A percentile compares a stretch with the other conserved stretches of the same genome.
phyloP scores from a whole-genome alignment of 2,888 invertebrate species.

The Ophonus ardosiacus region DNA sequence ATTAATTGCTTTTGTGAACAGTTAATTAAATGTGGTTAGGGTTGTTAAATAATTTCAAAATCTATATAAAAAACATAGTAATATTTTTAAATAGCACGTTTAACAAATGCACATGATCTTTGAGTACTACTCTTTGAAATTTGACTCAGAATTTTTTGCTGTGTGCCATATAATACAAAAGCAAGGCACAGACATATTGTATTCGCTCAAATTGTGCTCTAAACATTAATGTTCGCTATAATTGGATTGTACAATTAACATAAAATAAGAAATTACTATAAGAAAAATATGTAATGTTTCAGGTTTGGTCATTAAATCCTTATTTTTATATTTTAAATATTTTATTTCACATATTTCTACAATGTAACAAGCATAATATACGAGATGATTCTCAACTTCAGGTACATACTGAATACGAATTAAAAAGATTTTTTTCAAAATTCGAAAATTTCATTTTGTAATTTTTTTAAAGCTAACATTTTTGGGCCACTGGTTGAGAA shows the following conservation, averaged over 20 bases:
- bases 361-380: conserved; percentile 5
- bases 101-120: conserved; percentile 43
- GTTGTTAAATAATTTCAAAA: conserved; percentile 58
- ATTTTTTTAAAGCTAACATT: too few species aligned
- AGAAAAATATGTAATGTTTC: conserved; percentile 63
- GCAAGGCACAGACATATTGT: conserved; percentile 60
- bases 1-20: conserved; percentile 55
- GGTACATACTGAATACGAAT: too few species aligned
- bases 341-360: conserved; percentile 53
- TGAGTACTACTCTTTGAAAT: conserved; percentile 53
- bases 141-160: conserved; percentile 45
- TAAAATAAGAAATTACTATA: conserved; percentile 59
- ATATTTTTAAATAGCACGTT: conserved; percentile 38
- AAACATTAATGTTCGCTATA: conserved; percentile 59
- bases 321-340: conserved; percentile 62
- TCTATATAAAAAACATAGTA: conserved; percentile 36
- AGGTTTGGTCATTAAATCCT: conserved; percentile 64
- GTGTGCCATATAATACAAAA: conserved; percentile 59
- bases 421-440: too few species aligned
- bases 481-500: too few species aligned
- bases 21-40: conserved; percentile 52
- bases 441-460: too few species aligned
- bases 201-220: conserved; percentile 63
- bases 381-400: too few species aligned
- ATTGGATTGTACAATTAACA: conserved; percentile 61